Evolutionary conservation across 2,888 invertebrate genomes (phyloP).

Genomic region (Campoletis raptor): DNA sequence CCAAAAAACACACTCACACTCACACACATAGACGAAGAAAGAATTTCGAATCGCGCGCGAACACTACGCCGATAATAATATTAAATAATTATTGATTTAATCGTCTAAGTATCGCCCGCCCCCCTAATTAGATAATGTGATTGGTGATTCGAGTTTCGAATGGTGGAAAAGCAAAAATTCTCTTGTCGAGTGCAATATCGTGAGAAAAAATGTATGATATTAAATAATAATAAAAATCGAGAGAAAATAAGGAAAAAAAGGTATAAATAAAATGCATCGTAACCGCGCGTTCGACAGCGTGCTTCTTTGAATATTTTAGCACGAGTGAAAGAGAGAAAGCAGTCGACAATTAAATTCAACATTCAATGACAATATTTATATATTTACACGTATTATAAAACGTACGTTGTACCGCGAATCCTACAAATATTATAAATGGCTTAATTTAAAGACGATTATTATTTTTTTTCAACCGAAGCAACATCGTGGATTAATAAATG

Average conservation of each 20-base stretch:
- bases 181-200: slow-evolving; percentile 15
- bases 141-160: slow-evolving; percentile 58
- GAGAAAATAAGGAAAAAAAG: not conserved
- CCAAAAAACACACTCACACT: not conserved
- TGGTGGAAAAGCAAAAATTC: not conserved
- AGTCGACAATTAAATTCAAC: slow-evolving; percentile 53
- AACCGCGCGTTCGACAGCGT: slow-evolving; percentile 3
- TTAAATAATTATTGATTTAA: slow-evolving; percentile 51
- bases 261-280: slow-evolving; percentile 25
- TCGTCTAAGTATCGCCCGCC: slow-evolving; percentile 42
- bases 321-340: slow-evolving; percentile 10
- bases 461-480: slow-evolving; percentile 24
- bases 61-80: slow-evolving; percentile 35
- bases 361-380: slow-evolving; percentile 63
- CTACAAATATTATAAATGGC: slow-evolving; percentile 16
- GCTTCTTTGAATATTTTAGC: slow-evolving; percentile 32
- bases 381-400: slow-evolving; percentile 23
- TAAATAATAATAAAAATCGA: slow-evolving; percentile 29
- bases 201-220: slow-evolving; percentile 55
- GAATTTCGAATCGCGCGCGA: slow-evolving; percentile 40
- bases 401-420: slow-evolving; percentile 19
- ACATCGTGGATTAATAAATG: slow-evolving; percentile 20
- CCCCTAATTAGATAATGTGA: slow-evolving; percentile 58
- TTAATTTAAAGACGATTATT: slow-evolving; percentile 41
- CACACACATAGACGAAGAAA: not conserved